Conservation (phyloP, 2,797 vertebrate species). For the Melanotaenia trifasciata region DNA sequence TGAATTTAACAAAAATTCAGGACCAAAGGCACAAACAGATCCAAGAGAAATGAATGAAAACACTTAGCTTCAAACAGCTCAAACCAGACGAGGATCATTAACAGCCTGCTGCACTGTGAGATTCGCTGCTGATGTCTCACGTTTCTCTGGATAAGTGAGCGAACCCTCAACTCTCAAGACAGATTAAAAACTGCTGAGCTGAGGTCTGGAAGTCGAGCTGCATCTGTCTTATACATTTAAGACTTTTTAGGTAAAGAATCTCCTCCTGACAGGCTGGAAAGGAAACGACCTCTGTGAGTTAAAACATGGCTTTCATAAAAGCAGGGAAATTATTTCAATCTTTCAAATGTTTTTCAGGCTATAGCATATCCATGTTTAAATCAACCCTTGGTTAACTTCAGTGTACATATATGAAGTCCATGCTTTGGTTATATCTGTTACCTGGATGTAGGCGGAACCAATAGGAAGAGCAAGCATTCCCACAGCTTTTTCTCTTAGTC, state of each 20-base stretch:
- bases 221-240: slow-evolving; percentile 43
- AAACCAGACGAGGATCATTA: background rate
- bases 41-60: background rate
- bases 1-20: background rate
- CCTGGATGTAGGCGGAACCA: background rate
- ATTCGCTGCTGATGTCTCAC: slow-evolving; percentile 27
- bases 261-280: background rate
- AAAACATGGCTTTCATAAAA: background rate
- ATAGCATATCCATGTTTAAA: background rate
- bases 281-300: background rate
- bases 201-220: slow-evolving; percentile 60
- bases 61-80: slow-evolving; percentile 3
- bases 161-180: slow-evolving; percentile 31
- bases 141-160: slow-evolving; percentile 40
- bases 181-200: slow-evolving; percentile 64
- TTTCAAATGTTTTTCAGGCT: background rate
- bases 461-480: background rate
- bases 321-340: background rate
- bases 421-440: background rate
- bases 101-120: background rate
- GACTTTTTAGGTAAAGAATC: slow-evolving; percentile 28
- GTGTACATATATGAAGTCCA: no score
- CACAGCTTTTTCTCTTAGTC: background rate
- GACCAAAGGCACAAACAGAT: background rate
- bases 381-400: no score